Percentiles rank a stretch among this genome's conserved stretches.
These are phyloP conservation scores for Pseudococcus jackbeardsleyi DNA, from an alignment of 2,888 invertebrate species.

Conservation along the genomic window DNA sequence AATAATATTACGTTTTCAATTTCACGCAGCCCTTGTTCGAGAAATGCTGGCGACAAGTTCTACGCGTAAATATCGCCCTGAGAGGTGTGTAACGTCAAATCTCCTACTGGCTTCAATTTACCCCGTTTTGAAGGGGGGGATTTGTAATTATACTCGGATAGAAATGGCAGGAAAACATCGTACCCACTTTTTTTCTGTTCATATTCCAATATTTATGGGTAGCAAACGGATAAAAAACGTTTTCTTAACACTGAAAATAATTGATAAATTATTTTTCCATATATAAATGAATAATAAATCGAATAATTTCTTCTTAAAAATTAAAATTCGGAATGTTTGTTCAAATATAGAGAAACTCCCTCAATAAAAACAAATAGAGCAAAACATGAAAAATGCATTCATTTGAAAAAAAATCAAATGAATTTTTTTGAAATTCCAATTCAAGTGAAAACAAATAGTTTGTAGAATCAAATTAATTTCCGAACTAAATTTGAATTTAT, in stretches of 20 bases:
- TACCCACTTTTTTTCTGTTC: neutral
- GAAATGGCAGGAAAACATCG: neutral
- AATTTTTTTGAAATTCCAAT: too few relatives aligned
- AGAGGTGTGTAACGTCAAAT: neutral
- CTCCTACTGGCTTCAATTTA: neutral
- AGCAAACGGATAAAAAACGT: neutral
- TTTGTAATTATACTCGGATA: neutral
- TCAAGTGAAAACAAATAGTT: too few relatives aligned
- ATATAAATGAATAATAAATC: too few relatives aligned
- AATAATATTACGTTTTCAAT: constrained; percentile 44
- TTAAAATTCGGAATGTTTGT: too few relatives aligned
- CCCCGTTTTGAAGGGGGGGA: neutral
- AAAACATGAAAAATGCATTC: too few relatives aligned
- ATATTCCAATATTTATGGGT: neutral
- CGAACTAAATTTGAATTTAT: too few relatives aligned
- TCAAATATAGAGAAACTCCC: too few relatives aligned
- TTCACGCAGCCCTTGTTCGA: neutral
- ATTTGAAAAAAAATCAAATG: too few relatives aligned
- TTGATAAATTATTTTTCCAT: neutral
- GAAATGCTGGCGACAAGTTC: constrained; percentile 4
- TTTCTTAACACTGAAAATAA: neutral
- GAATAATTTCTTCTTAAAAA: too few relatives aligned
- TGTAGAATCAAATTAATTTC: too few relatives aligned
- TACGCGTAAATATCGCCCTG: neutral
- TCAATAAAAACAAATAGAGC: too few relatives aligned